Percentiles rank a stretch among this genome's conserved stretches.
phyloP scores from a whole-genome alignment of 2,797 vertebrate species.

The Alectoris magna region DNA sequence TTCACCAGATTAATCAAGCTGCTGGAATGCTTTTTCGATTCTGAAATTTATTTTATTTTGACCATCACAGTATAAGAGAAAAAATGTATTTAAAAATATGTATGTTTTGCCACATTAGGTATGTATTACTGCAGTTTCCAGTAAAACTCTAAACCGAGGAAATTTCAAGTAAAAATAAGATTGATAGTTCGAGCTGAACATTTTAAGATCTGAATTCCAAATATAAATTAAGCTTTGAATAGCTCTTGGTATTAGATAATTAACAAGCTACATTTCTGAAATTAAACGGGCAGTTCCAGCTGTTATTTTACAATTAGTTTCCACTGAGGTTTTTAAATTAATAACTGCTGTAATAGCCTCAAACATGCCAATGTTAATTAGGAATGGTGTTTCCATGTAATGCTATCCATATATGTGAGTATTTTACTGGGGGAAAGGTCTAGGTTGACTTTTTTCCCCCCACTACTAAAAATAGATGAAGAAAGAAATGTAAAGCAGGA shows the following conservation, averaged over 20 bases:
- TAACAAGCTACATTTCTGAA: constrained; percentile 54
- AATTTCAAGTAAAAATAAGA: constrained; percentile 5
- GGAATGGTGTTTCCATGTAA: constrained; percentile 52
- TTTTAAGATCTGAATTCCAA: constrained; percentile 6
- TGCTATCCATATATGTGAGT: constrained; percentile 38
- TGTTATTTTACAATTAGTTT: constrained; percentile 69
- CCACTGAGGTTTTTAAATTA: constrained; percentile 62
- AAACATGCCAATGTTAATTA: constrained; percentile 59
- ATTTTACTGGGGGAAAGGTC: constrained; percentile 35
- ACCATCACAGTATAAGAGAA: neutral
- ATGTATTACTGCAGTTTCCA: neutral
- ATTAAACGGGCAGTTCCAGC: constrained; percentile 59
- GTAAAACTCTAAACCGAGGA: neutral
- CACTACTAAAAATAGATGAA: constrained; percentile 11
- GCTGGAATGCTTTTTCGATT: neutral
- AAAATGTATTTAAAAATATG: neutral
- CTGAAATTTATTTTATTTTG: neutral
- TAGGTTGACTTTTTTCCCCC: neutral
- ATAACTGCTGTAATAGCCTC: constrained; percentile 60
- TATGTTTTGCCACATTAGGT: neutral
- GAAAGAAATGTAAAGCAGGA: neutral
- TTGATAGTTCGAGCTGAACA: neutral
- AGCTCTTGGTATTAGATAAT: constrained; percentile 59
- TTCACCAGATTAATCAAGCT: neutral
- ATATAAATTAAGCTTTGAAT: constrained; percentile 47